Base-by-base conservation (phyloP, 2,888 invertebrate genomes). In the Thereva nobilitata region DNA sequence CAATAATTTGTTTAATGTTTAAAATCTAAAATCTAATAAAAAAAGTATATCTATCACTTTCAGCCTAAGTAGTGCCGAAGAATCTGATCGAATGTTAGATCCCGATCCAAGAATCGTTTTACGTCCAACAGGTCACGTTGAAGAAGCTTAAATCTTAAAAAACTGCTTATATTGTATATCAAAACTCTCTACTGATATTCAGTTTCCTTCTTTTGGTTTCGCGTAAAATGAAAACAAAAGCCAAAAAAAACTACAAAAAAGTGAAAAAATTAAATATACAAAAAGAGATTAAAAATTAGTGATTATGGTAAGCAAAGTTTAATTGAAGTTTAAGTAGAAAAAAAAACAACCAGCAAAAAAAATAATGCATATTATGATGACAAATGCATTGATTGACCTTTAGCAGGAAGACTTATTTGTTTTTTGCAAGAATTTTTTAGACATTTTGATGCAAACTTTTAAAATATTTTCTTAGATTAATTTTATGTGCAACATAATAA, bases 11-110 rank as follows among this genome's bases (percentile, higher is more conserved):
- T 2, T 42, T 42, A 2, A n/a, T 42, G 42, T 42, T 42, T 9
- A 2, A 42, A 42, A 41, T 7, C 12, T 23, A 44, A 1, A 23
- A 45, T n/a, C 45, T 9, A 9, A 5, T 47, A 47, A 9, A 34
- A 23, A 23, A 23, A 34, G 10, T 42, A 40, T 42, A 41, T 3
- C n/a, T 74, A 75, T 75, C 72, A 66, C 72, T 83, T 83, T 65
- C 81, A 86, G 86, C 76, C 78, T 85, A 74, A 87, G 87, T 82
- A 86, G 86, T 75, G 86, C 86, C 64, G 90, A 90, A 78, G 90
- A 90, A 77, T 88, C 88, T 72, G 89, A 90, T 78, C 86, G 89
- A 73, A 89, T 90, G 88, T 82, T 89, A 72, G 89, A 89, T 76
- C 86, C 87, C 40, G 87, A 89, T 76, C 89, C 89, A 63, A 79